phyloP scores from a whole-genome alignment of 2,113 vertebrate genomes.

The Pterocles gutturalis region DNA sequence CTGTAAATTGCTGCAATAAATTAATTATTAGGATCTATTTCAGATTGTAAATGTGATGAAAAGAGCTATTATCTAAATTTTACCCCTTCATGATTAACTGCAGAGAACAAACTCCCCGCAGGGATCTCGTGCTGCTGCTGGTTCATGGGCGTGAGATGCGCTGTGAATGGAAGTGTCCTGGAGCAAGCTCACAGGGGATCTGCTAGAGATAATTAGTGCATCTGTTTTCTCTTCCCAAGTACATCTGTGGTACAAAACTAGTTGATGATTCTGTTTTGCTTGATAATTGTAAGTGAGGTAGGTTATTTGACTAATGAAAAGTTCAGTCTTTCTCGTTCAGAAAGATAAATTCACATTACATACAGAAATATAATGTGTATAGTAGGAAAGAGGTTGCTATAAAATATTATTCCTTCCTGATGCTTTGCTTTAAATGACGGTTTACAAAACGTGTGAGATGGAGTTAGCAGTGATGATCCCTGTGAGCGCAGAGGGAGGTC shows the following conservation, averaged over 20 bases:
- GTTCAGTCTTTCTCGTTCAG: background rate
- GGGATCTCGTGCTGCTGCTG: background rate
- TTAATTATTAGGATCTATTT: background rate
- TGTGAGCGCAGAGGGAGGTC: background rate
- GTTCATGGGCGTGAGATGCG: background rate
- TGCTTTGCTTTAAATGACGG: background rate
- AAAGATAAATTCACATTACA: background rate
- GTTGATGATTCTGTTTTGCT: background rate
- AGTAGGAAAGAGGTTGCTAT: background rate
- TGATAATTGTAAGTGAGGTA: background rate
- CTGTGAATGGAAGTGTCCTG: background rate
- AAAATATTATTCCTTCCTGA: background rate
- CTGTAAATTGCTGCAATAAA: background rate
- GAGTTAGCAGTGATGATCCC: background rate
- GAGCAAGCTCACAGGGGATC: background rate
- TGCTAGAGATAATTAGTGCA: background rate
- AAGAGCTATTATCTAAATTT: background rate
- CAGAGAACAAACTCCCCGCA: background rate
- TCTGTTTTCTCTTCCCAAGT: slow-evolving; percentile 11
- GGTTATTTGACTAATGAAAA: background rate
- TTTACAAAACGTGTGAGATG: background rate
- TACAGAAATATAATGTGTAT: background rate
- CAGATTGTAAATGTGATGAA: background rate
- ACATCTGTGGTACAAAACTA: background rate
- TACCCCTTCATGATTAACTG: background rate